Percentiles rank a stretch among this genome's conserved stretches.
phyloP scores from a whole-genome alignment of 2,113 vertebrate species.

The Balaenoptera acutorostrata region DNA sequence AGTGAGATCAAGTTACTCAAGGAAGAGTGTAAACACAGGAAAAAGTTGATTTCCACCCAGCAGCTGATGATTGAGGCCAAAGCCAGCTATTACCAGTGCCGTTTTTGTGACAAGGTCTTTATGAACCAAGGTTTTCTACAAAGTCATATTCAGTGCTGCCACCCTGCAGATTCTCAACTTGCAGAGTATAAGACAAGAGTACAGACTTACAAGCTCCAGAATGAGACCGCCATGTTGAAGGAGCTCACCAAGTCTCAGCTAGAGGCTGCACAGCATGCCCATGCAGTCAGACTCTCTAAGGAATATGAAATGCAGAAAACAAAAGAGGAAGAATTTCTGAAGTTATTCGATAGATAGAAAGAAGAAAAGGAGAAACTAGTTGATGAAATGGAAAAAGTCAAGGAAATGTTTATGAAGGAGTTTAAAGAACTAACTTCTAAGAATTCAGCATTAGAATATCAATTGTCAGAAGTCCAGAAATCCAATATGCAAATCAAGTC shows the following conservation, averaged over 20 bases:
- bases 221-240: constrained; percentile 87
- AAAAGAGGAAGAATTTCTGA: constrained; percentile 87
- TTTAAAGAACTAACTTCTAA: constrained; percentile 88
- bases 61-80: constrained; percentile 88
- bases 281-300: constrained; percentile 83
- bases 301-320: constrained; percentile 88
- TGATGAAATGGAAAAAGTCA: constrained; percentile 90
- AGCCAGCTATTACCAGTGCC: constrained; percentile 91
- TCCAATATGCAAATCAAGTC: constrained; percentile 80
- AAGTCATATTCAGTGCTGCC: constrained; percentile 91
- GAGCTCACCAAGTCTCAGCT: constrained; percentile 86
- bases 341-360: constrained; percentile 89
- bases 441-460: constrained; percentile 83
- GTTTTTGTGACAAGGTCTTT: constrained; percentile 93
- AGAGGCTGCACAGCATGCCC: constrained; percentile 83
- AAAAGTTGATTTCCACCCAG: constrained; percentile 90
- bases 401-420: constrained; percentile 90
- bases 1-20: constrained; percentile 85
- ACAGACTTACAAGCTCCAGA: constrained; percentile 81
- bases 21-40: constrained; percentile 89
- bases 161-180: constrained; percentile 82
- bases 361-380: constrained; percentile 88
- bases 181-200: constrained; percentile 86
- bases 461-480: constrained; percentile 83
- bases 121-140: constrained; percentile 90